Evolutionary conservation across 1,140 invertebrate species (phyloP), one percentile per base, ranked within the genome.

Genomic region (Bilobella aurantiaca): DNA sequence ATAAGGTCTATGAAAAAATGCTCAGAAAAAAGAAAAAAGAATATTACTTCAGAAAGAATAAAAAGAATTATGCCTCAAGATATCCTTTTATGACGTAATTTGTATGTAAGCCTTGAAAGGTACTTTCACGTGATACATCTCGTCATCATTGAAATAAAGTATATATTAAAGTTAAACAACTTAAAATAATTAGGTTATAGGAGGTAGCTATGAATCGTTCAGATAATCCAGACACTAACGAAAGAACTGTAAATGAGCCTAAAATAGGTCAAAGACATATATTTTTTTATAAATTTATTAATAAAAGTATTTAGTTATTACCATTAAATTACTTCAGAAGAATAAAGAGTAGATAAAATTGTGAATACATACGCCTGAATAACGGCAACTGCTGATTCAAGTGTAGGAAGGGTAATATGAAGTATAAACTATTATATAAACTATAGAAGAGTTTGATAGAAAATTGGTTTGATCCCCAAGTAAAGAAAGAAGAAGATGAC

Each of bases 81-180:
- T 76, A 85, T 58, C 81, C 81, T 74, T 74, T 75, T 29, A 74
- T 71, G 5, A 84, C 79, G 67, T 61, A 29, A 31, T 23, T 58
- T 16, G 73, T 75, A 64, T 78, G 77, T 53, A 70, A 61, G 0
- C 75, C 77, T 81, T 83, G 81, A 69, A 77, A 81, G 0, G 81
- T 82, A 46, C 69, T 60, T 71, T 76, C 76, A 34, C 74, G 74
- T 57, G 69, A 64, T 1, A 77, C 70, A 74, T 77, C 83, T 74
- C 82, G 83, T 81, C 84, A 85, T 82, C 83, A 86, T 82, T 84
- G 81, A 74, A 74, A 76, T 76, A 79, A 76, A 66, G 78, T 79
- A 74, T 82, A 66, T 59, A 78, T 63, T 60, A 75, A 78, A 74
- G 77, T 78, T 68, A 80, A 64, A 66, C 78, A 69, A 57, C 78